phyloP scores from a whole-genome alignment of 2,113 vertebrate genomes.

The Zeus faber region DNA sequence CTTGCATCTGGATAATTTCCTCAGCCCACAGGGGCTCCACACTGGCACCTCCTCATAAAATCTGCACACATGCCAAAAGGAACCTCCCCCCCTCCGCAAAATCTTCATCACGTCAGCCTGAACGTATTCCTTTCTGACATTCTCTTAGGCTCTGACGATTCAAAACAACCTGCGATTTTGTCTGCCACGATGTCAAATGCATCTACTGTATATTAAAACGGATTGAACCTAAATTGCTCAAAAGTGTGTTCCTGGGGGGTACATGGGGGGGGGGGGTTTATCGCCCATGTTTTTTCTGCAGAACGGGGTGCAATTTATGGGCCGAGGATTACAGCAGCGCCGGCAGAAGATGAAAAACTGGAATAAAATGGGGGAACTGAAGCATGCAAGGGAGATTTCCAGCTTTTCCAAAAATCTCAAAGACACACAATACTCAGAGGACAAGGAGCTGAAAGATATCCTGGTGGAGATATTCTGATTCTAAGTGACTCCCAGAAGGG shows the following conservation, averaged over 20 bases:
- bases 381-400: slow-evolving; percentile 18
- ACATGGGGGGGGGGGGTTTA: slow-evolving; percentile 31
- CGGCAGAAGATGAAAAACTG: slow-evolving; percentile 39
- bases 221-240: background rate
- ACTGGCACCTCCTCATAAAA: slow-evolving; percentile 56
- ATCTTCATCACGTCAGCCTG: slow-evolving; percentile 23
- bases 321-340: slow-evolving; percentile 31
- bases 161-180: too few species aligned
- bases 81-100: slow-evolving; percentile 19
- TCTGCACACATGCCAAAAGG: slow-evolving; percentile 47
- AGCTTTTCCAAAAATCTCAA: slow-evolving; percentile 9
- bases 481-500: slow-evolving; percentile 38
- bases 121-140: too few species aligned
- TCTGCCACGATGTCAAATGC: slow-evolving; percentile 40
- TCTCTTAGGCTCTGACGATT: too few species aligned
- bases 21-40: slow-evolving; percentile 46
- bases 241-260: slow-evolving; percentile 29
- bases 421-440: slow-evolving; percentile 6
- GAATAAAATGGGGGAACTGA: slow-evolving; percentile 30
- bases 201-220: slow-evolving; percentile 16
- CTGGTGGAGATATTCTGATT: slow-evolving; percentile 42
- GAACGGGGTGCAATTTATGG: slow-evolving; percentile 23
- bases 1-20: slow-evolving; percentile 69
- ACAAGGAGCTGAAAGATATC: slow-evolving; percentile 46
- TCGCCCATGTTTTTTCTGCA: slow-evolving; percentile 11